Conservation (phyloP, 2,113 vertebrate species). For the Corydoras sp. region DNA sequence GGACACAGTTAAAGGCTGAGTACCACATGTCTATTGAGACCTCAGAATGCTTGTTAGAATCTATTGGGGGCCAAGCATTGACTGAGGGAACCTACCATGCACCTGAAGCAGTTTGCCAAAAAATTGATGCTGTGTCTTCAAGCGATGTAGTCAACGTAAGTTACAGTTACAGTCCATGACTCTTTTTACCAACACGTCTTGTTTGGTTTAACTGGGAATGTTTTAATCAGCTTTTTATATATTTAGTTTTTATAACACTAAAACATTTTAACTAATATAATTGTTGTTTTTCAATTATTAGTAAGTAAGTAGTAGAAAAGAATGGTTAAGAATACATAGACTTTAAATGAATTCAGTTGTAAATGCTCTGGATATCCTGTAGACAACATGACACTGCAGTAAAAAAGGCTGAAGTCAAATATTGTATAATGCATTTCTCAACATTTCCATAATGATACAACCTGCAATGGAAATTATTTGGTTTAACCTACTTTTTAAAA, state of each 20-base stretch:
- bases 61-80: constrained; percentile 79
- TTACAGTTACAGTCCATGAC: constrained; percentile 19
- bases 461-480: no score
- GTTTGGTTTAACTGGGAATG: not conserved
- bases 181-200: not conserved
- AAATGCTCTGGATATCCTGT: no score
- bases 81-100: constrained; percentile 67
- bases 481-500: no score
- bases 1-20: constrained; percentile 79
- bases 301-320: no score
- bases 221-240: not conserved
- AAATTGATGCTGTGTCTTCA: constrained; percentile 78
- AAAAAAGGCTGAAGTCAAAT: no score
- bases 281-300: no score
- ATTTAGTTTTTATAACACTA: not conserved
- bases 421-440: no score
- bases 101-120: constrained; percentile 66
- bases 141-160: constrained; percentile 84
- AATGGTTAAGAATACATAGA: no score
- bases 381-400: no score
- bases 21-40: constrained; percentile 85
- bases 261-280: no score
- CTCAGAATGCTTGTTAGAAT: constrained; percentile 75
- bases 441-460: no score
- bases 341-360: no score